Conservation (phyloP, 1,140 invertebrate genomes). For the Drosophila tropicalis region DNA sequence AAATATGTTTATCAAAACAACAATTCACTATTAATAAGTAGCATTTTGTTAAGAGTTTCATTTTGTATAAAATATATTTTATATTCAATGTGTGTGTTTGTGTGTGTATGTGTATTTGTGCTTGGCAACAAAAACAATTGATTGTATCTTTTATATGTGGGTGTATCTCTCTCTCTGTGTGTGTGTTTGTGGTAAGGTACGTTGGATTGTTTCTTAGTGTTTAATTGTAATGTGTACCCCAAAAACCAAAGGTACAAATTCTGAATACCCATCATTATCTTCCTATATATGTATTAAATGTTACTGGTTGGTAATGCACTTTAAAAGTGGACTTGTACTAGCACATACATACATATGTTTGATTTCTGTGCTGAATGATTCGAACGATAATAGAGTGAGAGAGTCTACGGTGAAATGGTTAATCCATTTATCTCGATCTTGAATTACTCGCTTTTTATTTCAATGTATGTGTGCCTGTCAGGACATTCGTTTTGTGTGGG, state of each 20-base stretch:
- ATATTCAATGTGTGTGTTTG: slow-evolving; percentile 20
- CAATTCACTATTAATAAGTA: slow-evolving; percentile 62
- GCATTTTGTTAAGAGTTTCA: slow-evolving; percentile 33
- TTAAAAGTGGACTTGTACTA: slow-evolving; percentile 32
- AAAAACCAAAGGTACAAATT: slow-evolving; percentile 25
- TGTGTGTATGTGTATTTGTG: slow-evolving; percentile 14
- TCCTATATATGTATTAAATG: neutral
- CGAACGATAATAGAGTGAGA: neutral
- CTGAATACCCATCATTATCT: slow-evolving; percentile 42
- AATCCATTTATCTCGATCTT: neutral
- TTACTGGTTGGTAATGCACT: slow-evolving; percentile 38
- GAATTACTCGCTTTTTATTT: neutral
- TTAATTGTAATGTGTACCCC: slow-evolving; percentile 30
- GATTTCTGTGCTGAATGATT: slow-evolving; percentile 13
- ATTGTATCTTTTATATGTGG: slow-evolving; percentile 11
- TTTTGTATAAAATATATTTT: slow-evolving; percentile 55
- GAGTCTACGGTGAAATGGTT: neutral
- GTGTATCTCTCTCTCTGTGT: slow-evolving; percentile 32
- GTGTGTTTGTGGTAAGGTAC: slow-evolving; percentile 57
- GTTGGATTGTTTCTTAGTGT: slow-evolving; percentile 74
- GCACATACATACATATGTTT: neutral
- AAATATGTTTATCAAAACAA: slow-evolving; percentile 77
- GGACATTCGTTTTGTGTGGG: neutral
- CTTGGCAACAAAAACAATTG: slow-evolving; percentile 45
- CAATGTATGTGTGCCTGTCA: neutral